These are phyloP conservation scores for Pterocles gutturalis DNA, from an alignment of 2,113 vertebrate species.

Conservation along the genomic window DNA sequence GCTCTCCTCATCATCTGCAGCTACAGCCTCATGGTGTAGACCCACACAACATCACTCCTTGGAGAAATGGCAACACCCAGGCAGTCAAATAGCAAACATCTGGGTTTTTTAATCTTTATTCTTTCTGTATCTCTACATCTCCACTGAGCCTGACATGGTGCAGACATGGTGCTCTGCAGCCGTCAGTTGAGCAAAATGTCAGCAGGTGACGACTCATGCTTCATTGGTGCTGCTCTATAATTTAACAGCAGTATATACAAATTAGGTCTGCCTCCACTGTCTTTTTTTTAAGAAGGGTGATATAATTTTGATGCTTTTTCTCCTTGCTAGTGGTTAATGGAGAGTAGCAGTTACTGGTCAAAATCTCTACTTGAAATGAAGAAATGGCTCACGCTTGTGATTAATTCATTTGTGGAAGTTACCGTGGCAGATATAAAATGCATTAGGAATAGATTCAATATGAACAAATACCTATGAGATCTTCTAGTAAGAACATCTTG, in stretches of 20 bases:
- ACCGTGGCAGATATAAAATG: neutral
- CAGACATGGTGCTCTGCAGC: neutral
- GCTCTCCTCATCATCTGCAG: neutral
- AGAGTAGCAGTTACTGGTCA: neutral
- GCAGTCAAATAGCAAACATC: neutral
- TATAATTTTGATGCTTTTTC: neutral
- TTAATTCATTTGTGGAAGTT: neutral
- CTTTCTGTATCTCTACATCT: neutral
- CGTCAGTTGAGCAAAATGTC: neutral
- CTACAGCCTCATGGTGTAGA: neutral
- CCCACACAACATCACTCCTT: rapidly evolving
- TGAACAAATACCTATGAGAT: neutral
- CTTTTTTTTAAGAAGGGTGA: neutral
- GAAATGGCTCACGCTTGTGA: neutral
- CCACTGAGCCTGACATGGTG: neutral
- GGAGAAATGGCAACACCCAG: neutral
- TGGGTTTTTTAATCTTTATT: neutral
- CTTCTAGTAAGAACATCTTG: neutral
- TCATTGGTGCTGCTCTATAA: neutral
- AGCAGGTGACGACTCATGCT: constrained; percentile 23
- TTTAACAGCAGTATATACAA: neutral
- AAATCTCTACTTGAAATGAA: neutral
- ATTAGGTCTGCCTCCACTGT: neutral
- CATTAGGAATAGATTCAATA: neutral
- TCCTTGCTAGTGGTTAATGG: neutral